These are phyloP conservation scores for Caenorhabditis panamensis DNA, from an alignment of 2,888 invertebrate genomes.

Conservation along the genomic window DNA sequence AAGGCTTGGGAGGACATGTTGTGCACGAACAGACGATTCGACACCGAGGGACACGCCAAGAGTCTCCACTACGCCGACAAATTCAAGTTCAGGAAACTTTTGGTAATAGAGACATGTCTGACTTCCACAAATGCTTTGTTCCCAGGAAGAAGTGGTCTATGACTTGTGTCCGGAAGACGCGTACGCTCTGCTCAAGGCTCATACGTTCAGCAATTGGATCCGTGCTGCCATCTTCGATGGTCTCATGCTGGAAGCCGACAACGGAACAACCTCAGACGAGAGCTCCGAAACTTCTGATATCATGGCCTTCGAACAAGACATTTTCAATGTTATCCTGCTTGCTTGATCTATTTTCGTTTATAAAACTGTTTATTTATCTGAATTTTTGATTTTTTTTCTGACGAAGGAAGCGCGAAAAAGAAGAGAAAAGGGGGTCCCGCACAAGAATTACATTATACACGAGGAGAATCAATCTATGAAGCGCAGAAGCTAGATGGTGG, in stretches of 20 bases:
- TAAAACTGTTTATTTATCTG: too few species aligned
- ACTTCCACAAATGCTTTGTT: background rate
- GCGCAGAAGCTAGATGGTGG: slow-evolving; percentile 36
- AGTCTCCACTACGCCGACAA: slow-evolving; percentile 27
- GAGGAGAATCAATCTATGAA: slow-evolving; percentile 45
- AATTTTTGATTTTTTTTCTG: slow-evolving; percentile 13
- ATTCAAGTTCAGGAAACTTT: slow-evolving; percentile 24
- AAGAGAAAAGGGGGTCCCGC: slow-evolving; percentile 30
- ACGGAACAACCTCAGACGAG: slow-evolving; percentile 1
- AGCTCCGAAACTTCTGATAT: background rate
- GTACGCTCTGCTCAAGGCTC: background rate
- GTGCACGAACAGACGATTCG: background rate
- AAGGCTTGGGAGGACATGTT: slow-evolving; percentile 9
- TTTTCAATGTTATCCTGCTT: too few species aligned
- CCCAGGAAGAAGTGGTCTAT: background rate
- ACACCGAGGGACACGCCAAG: background rate
- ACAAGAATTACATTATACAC: slow-evolving; percentile 33
- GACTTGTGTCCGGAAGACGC: background rate
- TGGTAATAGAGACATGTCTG: background rate
- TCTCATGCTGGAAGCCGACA: slow-evolving; percentile 6
- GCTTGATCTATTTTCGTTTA: too few species aligned
- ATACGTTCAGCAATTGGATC: slow-evolving; percentile 13
- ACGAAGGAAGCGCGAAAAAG: slow-evolving; percentile 44
- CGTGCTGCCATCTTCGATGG: slow-evolving; percentile 21
- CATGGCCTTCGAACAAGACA: too few species aligned